Conservation (phyloP, 1,140 invertebrate species). For the Ephestia elutella region DNA sequence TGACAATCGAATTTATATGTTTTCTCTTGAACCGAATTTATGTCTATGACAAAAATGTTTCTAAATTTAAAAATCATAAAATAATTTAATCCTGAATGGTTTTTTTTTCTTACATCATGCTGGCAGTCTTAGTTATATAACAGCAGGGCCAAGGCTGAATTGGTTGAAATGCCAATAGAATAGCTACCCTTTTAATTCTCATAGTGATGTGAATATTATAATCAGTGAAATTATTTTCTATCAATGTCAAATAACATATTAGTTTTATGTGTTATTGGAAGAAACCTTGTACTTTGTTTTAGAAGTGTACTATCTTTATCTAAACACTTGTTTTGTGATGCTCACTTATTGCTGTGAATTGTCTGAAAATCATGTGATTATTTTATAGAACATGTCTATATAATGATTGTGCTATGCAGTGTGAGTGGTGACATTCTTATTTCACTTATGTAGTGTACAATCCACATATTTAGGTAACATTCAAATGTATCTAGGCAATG, state of each 20-base stretch:
- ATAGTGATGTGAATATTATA: background rate
- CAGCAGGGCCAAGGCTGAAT: constrained; percentile 20
- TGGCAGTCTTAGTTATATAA: constrained; percentile 26
- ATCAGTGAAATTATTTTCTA: constrained; percentile 9
- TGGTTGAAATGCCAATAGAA: background rate
- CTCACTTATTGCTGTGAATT: constrained; percentile 40
- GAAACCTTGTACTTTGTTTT: constrained; percentile 35
- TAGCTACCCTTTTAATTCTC: background rate
- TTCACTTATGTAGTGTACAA: constrained; percentile 30
- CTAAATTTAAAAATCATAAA: constrained; percentile 2
- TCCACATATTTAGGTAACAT: constrained; percentile 25
- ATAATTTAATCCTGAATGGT: constrained; percentile 2
- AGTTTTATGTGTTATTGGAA: constrained; percentile 22
- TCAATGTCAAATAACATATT: constrained; percentile 16
- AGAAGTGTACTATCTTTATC: constrained; percentile 14
- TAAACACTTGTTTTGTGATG: constrained; percentile 32
- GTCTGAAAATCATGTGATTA: constrained; percentile 53
- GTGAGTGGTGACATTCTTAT: constrained; percentile 28
- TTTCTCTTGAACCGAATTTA: no score
- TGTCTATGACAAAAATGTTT: no score
- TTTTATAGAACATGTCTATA: constrained; percentile 52
- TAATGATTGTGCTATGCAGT: constrained; percentile 30
- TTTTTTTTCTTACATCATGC: constrained; percentile 4
- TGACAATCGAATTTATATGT: no score
- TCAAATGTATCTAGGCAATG: constrained; percentile 33